Conservation (phyloP, 2,113 vertebrate species). For the Lophotis ruficrista region DNA sequence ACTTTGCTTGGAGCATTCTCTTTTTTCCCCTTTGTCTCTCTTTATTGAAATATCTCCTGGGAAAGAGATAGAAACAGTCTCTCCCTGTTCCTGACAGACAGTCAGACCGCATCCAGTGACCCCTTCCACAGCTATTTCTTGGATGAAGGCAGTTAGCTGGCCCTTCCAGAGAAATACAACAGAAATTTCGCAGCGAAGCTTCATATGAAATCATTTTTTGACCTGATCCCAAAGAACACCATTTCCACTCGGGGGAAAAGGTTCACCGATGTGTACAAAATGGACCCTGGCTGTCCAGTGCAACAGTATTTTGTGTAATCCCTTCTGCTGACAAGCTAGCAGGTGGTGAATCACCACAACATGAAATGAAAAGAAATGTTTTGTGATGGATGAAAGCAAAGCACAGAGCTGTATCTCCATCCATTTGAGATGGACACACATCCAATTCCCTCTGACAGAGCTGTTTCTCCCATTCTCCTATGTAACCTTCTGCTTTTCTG, state of each 20-base stretch:
- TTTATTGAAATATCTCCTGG: neutral
- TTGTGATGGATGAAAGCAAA: neutral
- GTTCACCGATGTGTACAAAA: neutral
- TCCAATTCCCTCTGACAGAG: neutral
- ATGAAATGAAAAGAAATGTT: rapidly evolving
- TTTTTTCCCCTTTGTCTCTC: neutral
- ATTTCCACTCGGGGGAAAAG: neutral
- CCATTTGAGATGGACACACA: neutral
- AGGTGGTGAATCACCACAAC: neutral
- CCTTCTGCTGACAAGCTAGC: neutral
- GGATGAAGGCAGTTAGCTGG: neutral
- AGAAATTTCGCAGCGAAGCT: neutral
- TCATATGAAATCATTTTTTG: neutral
- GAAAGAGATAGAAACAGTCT: neutral
- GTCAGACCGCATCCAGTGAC: neutral
- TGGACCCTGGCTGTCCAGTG: neutral
- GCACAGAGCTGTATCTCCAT: neutral
- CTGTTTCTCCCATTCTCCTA: neutral
- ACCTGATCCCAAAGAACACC: neutral
- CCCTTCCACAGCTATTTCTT: neutral
- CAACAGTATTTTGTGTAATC: neutral
- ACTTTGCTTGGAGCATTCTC: neutral
- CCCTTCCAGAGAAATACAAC: neutral
- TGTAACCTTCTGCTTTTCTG: neutral
- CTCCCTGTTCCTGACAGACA: neutral